Conservation (phyloP, 2,888 invertebrate genomes). For the Omphaloscelis lunosa region DNA sequence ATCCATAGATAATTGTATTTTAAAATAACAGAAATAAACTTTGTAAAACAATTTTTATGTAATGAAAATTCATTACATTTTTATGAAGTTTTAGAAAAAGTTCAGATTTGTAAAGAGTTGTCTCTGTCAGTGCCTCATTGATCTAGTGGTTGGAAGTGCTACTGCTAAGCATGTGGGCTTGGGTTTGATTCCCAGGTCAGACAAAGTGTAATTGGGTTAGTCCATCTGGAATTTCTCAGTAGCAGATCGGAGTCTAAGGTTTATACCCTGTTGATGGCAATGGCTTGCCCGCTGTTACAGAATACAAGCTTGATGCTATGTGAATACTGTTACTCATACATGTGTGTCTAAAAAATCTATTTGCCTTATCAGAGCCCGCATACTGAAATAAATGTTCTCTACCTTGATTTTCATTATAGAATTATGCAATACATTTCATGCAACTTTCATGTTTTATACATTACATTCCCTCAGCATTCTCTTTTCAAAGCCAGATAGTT, state of each 20-base stretch:
- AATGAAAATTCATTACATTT: neutral
- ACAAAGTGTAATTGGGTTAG: neutral
- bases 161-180: neutral
- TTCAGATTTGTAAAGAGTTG: too few species aligned
- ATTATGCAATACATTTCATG: neutral
- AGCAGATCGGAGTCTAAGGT: neutral
- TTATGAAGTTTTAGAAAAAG: neutral
- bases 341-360: neutral
- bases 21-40: neutral
- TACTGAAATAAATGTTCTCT: neutral
- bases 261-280: neutral
- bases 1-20: neutral
- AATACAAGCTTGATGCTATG: neutral
- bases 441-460: constrained; percentile 14
- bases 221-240: neutral
- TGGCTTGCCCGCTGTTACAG: neutral
- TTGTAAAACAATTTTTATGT: neutral
- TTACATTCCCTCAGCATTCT: constrained; percentile 26
- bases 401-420: neutral
- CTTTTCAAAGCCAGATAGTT: constrained; percentile 51
- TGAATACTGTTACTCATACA: neutral
- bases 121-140: neutral
- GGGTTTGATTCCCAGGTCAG: neutral
- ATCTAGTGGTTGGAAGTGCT: neutral
- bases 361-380: too few species aligned